Evolutionary conservation across 1,140 invertebrate genomes (phyloP), one percentile per base, ranked within the genome.

Genomic region (Lethocerus indicus): DNA sequence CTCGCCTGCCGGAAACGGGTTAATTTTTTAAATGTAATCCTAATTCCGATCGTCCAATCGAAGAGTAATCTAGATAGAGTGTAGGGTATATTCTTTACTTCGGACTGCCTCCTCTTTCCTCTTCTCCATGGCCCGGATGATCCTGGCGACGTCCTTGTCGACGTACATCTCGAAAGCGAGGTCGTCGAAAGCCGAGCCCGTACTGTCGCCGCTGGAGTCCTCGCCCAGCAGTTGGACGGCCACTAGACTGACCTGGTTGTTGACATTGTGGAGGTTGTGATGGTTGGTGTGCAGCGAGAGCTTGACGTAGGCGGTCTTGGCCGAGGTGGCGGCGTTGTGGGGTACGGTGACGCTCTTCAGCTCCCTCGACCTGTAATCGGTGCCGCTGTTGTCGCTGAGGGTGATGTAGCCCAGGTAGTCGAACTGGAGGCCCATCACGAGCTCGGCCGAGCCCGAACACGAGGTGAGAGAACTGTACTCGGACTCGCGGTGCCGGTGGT

Each of bases 141-240:
- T 76, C 56, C 81, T 78, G 0, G 87, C 87, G 3, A 93, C 82
- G 56, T 92, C 88, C n/a, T 80, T 78, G 64, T 94, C 90, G 7
- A 94, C 88, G 60, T 96, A 96, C 90, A 96, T 96, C 43, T 90
- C 86, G 67, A 94, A 94, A 0, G 89, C 83, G n/a, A 96, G 67
- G 65, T 96, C 90, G 62, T 96, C 90, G 58, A 89, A 86, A 0
- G 87, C 81, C 1, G 88, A 92, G 47, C 79, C 27, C 18, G 47
- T 35, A 13, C 24, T 37, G 1, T 44, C 32, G 13, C 24, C 27
- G 20, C 40, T n/a, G 3, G 20, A 32, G 54, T 74, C 68, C 55
- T 83, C 81, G 1, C 87, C 87, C 7, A 90, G 75, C 21, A 83
- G 72, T 59, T 84, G 83, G 0, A 85, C 72, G 16, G 80, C 81